Evolutionary conservation across 2,888 invertebrate species (phyloP).

Genomic region (Cephus rjabovi): DNA sequence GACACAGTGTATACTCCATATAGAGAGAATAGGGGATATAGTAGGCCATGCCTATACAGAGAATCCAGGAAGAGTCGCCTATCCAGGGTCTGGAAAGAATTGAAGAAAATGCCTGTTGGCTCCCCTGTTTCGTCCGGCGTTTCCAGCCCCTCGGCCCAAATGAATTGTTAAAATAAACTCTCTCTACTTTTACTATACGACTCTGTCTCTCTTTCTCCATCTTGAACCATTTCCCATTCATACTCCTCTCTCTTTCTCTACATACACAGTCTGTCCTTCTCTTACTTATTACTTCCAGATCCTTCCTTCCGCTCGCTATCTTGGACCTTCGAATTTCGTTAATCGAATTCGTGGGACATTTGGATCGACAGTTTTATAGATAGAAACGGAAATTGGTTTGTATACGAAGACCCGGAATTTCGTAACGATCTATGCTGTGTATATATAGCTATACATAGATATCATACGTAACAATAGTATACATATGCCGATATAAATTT

Average conservation of each 20-base stretch:
- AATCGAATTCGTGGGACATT: background rate
- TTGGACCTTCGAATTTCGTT: background rate
- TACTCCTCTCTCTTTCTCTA: background rate
- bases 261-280: no score
- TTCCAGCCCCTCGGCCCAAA: background rate
- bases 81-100: background rate
- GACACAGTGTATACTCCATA: no score
- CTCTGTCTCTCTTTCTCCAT: background rate
- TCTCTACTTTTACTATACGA: no score
- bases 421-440: background rate
- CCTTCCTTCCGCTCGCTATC: background rate
- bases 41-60: no score
- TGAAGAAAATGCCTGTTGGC: slow-evolving; percentile 2
- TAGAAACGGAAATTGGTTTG: no score
- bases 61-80: background rate
- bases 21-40: no score
- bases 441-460: background rate
- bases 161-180: no score
- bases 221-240: background rate
- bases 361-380: no score
- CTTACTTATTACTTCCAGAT: no score
- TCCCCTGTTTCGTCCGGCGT: background rate
- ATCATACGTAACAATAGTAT: background rate
- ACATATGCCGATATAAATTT: background rate
- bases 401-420: no score